Conservation (phyloP, 2,888 invertebrate species). For the Noctua janthina region DNA sequence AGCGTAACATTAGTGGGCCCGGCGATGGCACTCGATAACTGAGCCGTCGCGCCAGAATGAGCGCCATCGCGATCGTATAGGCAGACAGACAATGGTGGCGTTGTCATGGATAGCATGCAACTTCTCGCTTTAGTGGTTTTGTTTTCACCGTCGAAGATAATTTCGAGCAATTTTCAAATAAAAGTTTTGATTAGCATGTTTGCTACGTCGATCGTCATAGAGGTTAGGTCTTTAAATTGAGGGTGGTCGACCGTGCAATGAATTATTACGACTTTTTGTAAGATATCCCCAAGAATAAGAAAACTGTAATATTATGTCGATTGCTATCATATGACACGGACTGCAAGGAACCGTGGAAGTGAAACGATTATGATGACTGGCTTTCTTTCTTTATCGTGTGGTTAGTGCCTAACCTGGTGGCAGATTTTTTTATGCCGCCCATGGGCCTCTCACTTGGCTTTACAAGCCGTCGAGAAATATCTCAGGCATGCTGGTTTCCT, state of each 20-base stretch:
- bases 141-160: constrained; percentile 22
- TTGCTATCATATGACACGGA: not conserved
- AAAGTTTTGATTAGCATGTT: not conserved
- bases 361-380: not conserved
- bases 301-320: not conserved
- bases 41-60: constrained; percentile 23
- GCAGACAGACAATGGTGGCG: constrained; percentile 27
- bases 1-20: constrained; percentile 5
- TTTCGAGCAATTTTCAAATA: constrained; percentile 15
- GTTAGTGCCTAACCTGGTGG: too few relatives aligned
- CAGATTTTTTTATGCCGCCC: too few relatives aligned
- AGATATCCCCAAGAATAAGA: not conserved
- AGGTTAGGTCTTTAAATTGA: not conserved
- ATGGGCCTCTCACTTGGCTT: too few relatives aligned
- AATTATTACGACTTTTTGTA: not conserved
- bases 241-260: not conserved
- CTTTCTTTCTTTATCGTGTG: too few relatives aligned
- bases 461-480: too few relatives aligned
- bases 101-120: constrained; percentile 1
- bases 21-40: constrained; percentile 15
- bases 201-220: not conserved
- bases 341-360: not conserved
- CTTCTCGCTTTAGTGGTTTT: constrained; percentile 3
- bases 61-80: constrained; percentile 5
- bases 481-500: too few relatives aligned